phyloP scores from a whole-genome alignment of 2,113 vertebrate genomes.

The Hydrochoerus hydrochaeris region DNA sequence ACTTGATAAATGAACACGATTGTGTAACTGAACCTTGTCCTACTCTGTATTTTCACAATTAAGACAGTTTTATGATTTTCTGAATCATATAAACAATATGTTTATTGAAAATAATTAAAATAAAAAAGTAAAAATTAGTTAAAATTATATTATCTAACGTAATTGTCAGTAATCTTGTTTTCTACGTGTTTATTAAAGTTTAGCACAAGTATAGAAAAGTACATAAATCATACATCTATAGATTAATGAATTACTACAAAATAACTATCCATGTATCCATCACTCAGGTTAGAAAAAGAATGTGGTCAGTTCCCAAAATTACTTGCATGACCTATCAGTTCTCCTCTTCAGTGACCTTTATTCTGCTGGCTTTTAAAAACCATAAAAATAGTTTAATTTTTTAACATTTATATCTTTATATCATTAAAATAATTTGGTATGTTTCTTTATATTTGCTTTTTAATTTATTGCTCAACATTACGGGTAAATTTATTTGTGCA shows the following conservation, averaged over 20 bases:
- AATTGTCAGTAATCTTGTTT: neutral
- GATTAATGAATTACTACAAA: neutral
- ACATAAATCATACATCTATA: neutral
- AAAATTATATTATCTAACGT: neutral
- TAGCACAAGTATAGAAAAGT: neutral
- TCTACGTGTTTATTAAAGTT: neutral
- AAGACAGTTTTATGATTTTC: neutral
- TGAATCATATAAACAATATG: neutral
- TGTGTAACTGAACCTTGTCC: neutral
- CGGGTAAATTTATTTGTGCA: neutral
- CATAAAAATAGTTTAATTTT: neutral
- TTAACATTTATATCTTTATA: neutral
- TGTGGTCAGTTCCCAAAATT: no score
- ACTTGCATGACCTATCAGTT: no score
- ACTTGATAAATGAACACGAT: neutral
- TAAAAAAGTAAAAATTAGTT: neutral
- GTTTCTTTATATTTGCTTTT: neutral
- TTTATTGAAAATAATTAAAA: conserved; percentile 12
- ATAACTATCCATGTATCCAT: neutral
- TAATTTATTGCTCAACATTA: neutral
- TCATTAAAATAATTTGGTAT: neutral
- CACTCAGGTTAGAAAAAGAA: neutral
- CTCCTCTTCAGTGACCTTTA: no score
- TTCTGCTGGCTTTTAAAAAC: neutral
- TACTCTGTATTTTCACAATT: neutral